Evolutionary conservation across 2,797 vertebrate genomes (phyloP).

Genomic region (Furcifer pardalis): DNA sequence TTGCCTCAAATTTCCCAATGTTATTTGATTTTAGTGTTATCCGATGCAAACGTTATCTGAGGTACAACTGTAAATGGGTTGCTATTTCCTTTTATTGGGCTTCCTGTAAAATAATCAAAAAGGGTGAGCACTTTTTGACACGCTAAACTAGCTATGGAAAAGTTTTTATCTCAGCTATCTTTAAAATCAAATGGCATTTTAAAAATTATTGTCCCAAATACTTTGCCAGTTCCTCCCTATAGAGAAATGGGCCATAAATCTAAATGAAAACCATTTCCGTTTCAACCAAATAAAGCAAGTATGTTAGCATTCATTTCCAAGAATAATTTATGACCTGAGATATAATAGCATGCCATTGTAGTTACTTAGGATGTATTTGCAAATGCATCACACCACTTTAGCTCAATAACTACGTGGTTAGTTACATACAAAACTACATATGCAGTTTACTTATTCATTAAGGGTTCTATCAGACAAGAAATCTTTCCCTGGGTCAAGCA

Average conservation of each 20-base stretch:
- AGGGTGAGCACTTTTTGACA: slow-evolving; percentile 23
- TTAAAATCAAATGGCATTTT: neutral
- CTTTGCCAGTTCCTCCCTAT: neutral
- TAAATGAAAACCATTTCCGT: slow-evolving; percentile 30
- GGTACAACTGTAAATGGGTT: too few species aligned
- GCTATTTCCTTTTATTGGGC: too few species aligned
- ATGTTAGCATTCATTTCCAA: slow-evolving; percentile 27
- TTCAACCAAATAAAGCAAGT: slow-evolving; percentile 17
- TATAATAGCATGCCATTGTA: neutral
- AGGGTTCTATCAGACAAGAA: too few species aligned
- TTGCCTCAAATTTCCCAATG: too few species aligned
- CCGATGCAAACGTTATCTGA: too few species aligned
- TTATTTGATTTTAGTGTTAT: too few species aligned
- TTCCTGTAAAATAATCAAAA: neutral
- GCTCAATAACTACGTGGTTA: neutral
- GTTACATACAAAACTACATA: too few species aligned
- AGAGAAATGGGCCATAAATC: slow-evolving; percentile 5
- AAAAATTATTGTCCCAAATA: neutral
- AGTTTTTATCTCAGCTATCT: slow-evolving; percentile 6
- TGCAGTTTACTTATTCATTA: too few species aligned
- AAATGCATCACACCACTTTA: neutral
- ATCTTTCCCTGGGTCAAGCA: too few species aligned
- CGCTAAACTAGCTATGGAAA: slow-evolving; percentile 1
- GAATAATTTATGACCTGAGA: rapidly evolving
- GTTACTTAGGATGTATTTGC: neutral